Evolutionary conservation across 2,888 invertebrate species (phyloP), one percentile per base, ranked within the genome.

Genomic region (Resseliella maxima): DNA sequence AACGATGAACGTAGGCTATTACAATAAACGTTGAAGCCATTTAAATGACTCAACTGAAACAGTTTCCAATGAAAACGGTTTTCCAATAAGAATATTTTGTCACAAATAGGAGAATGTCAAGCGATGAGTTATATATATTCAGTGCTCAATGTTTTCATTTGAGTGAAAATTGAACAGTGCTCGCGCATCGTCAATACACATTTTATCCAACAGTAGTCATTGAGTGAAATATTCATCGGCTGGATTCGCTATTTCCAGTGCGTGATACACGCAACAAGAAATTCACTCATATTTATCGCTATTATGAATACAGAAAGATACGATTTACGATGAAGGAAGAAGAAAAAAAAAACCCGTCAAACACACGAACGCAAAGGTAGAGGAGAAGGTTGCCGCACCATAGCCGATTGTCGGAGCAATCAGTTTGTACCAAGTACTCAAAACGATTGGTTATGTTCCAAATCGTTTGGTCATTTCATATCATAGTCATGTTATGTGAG

Each of bases 401-500:
- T n/a, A 83, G n/a, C 38, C 24, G 24, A 83, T 38, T 38, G 38
- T n/a, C n/a, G 36, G 41, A 83, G 12, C 83, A 83, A n/a, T 83
- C 38, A 83, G 83, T 83, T 83, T 83, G 83, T 83, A 83, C 83
- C 83, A 83, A 83, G 83, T 83, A 83, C 83, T 83, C 38, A 83
- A 38, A 38, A 38, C 83, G 83, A 83, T 83, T 83, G 83, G 83
- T 83, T n/a, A 38, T 38, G 83, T 83, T 38, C 5, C 83, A 83
- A n/a, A 21, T 83, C 24, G 83, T 24, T 83, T 83, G 36, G 83
- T 38, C 83, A 83, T 38, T 83, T 83, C 38, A 72, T 83, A 38
- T 83, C 83, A 59, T 5, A 24, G 59, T 24, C 0, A 83, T 27
- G 5, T 83, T 81, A 36, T 81, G 12, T 35, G 36, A 21, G n/a